Conservation (phyloP, 2,797 vertebrate genomes). For the Syngnathus acus region DNA sequence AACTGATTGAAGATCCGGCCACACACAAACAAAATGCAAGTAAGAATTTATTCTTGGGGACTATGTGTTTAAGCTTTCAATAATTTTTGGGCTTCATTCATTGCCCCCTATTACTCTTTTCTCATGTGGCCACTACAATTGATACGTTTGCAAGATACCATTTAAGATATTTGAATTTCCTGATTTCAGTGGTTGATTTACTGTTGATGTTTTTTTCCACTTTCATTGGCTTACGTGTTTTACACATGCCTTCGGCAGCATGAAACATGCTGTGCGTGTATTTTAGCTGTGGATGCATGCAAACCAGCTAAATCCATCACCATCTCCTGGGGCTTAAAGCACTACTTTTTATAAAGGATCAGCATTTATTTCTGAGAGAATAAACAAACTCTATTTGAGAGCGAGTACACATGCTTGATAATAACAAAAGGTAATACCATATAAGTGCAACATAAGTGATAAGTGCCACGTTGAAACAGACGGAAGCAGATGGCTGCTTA, state of each 20-base stretch:
- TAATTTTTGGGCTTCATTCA: too few relatives aligned
- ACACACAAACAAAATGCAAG: too few relatives aligned
- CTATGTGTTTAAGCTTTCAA: too few relatives aligned
- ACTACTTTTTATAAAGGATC: not conserved
- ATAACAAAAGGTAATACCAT: not conserved
- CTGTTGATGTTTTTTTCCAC: not conserved
- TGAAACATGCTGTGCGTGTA: not conserved
- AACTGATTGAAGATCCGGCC: too few relatives aligned
- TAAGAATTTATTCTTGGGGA: too few relatives aligned
- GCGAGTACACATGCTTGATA: not conserved
- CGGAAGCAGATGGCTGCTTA: conserved; percentile 29
- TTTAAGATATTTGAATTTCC: not conserved
- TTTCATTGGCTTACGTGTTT: not conserved
- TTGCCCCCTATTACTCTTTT: too few relatives aligned
- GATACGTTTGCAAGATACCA: too few relatives aligned
- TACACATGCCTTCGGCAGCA: not conserved
- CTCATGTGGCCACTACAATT: too few relatives aligned
- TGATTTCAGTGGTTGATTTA: not conserved
- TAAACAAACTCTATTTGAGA: not conserved
- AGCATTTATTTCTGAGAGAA: not conserved
- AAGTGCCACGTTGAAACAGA: not conserved
- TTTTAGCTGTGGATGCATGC: not conserved
- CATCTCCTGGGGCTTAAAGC: not conserved
- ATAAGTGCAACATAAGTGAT: not conserved
- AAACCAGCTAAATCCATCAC: not conserved